Evolutionary conservation across 2,888 invertebrate species (phyloP).

Genomic region (Heliothis peltigera): DNA sequence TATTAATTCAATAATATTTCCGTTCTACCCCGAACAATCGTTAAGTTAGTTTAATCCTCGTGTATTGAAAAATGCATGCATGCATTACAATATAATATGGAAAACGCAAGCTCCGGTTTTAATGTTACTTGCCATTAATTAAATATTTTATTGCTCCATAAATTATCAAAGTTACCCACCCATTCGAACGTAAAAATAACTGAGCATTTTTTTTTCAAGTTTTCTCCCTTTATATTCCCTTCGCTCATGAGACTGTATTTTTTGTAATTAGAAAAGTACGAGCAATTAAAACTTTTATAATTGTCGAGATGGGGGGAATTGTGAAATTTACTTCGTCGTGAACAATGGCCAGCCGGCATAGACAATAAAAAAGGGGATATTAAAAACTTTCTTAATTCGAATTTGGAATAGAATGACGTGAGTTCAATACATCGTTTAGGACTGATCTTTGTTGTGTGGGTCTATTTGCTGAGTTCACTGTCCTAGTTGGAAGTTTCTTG

Average conservation of each 20-base stretch:
- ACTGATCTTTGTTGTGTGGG: constrained; percentile 51
- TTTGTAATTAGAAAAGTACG: constrained; percentile 88
- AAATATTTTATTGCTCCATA: constrained; percentile 66
- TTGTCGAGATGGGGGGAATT: constrained; percentile 84
- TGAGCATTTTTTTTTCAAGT: constrained; percentile 60
- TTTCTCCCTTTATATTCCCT: constrained; percentile 73
- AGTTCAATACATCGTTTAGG: constrained; percentile 74
- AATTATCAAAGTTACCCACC: constrained; percentile 66
- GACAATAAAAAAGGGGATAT: constrained; percentile 84
- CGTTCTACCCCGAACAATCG: constrained; percentile 7
- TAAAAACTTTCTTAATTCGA: constrained; percentile 87
- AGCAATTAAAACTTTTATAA: constrained; percentile 90
- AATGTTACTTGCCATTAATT: constrained; percentile 57
- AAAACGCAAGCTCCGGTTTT: constrained; percentile 42
- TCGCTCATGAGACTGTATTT: constrained; percentile 84
- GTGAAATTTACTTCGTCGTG: constrained; percentile 85
- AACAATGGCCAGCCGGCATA: constrained; percentile 84
- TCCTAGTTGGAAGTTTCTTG: constrained; percentile 15
- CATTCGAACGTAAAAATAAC: constrained; percentile 65
- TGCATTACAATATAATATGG: constrained; percentile 38
- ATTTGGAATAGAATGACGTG: constrained; percentile 73
- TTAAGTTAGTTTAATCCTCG: constrained; percentile 40
- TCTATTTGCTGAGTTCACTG: constrained; percentile 38
- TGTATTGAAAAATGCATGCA: constrained; percentile 42
- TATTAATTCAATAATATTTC: constrained; percentile 38